Conservation (phyloP, 2,888 invertebrate species). For the Eupelmus urozonus region DNA sequence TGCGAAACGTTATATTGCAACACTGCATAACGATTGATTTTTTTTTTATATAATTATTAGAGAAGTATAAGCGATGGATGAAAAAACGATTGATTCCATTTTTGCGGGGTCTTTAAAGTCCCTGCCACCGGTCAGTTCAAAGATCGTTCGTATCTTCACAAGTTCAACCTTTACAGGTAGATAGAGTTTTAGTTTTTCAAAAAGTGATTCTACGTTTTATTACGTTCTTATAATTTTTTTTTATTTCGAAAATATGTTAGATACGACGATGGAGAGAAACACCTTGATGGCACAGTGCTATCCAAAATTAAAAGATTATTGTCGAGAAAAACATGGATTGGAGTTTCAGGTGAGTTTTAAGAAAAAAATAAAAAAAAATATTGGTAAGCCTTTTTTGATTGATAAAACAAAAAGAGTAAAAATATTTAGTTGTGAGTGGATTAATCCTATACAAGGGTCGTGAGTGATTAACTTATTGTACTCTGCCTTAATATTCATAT, state of each 20-base stretch:
- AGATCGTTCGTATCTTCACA: conserved; percentile 98
- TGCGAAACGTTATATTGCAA: not conserved
- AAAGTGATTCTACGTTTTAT: too few relatives aligned
- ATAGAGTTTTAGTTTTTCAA: not conserved
- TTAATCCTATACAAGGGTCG: too few relatives aligned
- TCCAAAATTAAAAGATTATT: conserved; percentile 97
- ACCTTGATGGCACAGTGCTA: conserved; percentile 99
- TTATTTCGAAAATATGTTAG: conserved; percentile 78
- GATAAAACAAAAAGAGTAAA: not conserved
- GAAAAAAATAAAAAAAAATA: conserved; percentile 4
- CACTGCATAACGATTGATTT: not conserved
- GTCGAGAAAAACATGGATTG: conserved; percentile 96
- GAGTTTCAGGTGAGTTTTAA: conserved; percentile 91
- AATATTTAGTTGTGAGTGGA: not conserved
- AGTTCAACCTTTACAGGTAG: conserved; percentile 98
- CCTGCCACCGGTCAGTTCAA: conserved; percentile 96
- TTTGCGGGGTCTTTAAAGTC: conserved; percentile 92
- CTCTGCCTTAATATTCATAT: too few relatives aligned
- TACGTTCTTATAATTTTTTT: not conserved
- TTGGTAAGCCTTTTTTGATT: not conserved
- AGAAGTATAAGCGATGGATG: conserved; percentile 84
- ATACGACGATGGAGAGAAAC: conserved; percentile 97
- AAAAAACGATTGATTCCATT: conserved; percentile 92
- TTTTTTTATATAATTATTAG: not conserved
- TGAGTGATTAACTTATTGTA: too few relatives aligned